Evolutionary conservation across 2,888 invertebrate genomes (phyloP).

Genomic region (Cenopis cana): DNA sequence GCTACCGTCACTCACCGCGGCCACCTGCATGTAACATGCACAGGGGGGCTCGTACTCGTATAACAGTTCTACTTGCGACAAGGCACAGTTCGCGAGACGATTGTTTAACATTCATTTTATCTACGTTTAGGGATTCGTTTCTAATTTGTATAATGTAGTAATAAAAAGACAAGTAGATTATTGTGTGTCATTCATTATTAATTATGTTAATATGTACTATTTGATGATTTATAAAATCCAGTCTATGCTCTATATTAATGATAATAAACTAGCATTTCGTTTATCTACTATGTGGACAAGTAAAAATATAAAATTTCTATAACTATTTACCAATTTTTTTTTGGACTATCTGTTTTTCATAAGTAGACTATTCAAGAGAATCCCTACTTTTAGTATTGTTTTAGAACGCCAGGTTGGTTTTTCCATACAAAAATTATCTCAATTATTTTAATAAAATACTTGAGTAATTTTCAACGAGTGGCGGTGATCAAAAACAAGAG

Average conservation of each 20-base stretch:
- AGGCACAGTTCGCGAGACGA: conserved; percentile 11
- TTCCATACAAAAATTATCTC: too few species aligned
- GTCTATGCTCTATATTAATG: not conserved
- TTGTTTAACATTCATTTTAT: not conserved
- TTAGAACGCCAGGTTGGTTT: too few species aligned
- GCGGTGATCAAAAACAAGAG: too few species aligned
- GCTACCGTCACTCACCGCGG: too few species aligned
- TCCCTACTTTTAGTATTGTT: too few species aligned
- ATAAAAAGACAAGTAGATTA: not conserved
- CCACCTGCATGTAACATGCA: too few species aligned
- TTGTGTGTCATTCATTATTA: not conserved
- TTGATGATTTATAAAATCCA: not conserved
- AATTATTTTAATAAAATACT: too few species aligned
- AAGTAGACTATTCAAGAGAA: not conserved
- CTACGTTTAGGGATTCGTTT: conserved; percentile 1
- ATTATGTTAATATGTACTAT: not conserved
- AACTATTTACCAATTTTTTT: not conserved
- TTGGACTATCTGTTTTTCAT: not conserved
- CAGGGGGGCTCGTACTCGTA: not conserved
- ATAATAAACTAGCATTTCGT: not conserved
- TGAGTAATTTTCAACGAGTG: too few species aligned
- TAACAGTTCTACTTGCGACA: not conserved
- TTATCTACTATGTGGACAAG: not conserved
- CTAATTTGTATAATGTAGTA: not conserved
- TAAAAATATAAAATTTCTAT: not conserved